Conservation (phyloP, 1,140 invertebrate species). For the Drosophila trapezifrons region DNA sequence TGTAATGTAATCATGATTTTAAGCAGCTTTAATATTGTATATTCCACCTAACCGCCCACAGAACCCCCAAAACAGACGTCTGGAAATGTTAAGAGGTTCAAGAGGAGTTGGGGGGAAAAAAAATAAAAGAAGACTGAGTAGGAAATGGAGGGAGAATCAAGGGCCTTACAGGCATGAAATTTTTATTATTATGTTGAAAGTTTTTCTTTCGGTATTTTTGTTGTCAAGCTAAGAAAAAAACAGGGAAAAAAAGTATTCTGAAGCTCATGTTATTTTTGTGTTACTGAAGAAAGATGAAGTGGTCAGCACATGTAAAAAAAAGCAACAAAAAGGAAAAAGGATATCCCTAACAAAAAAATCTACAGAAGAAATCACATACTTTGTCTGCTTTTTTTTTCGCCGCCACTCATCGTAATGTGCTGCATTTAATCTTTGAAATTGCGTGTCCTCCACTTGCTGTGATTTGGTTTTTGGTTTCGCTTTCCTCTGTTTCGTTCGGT, state of each 20-base stretch:
- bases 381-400: slow-evolving; percentile 1
- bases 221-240: slow-evolving; percentile 7
- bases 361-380: slow-evolving; percentile 25
- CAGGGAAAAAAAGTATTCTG: background rate
- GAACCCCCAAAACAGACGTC: slow-evolving; percentile 21
- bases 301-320: slow-evolving; percentile 44
- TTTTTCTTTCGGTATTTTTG: slow-evolving; percentile 46
- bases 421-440: slow-evolving; percentile 76
- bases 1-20: slow-evolving; percentile 73
- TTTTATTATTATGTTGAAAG: slow-evolving; percentile 77
- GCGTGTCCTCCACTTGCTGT: slow-evolving; percentile 55
- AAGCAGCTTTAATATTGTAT: slow-evolving; percentile 72
- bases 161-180: slow-evolving; percentile 64
- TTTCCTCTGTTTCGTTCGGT: slow-evolving; percentile 19
- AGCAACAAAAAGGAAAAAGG: background rate
- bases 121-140: background rate
- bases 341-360: slow-evolving; percentile 21
- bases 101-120: background rate
- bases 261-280: slow-evolving; percentile 53
- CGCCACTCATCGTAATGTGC: slow-evolving; percentile 65
- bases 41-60: slow-evolving; percentile 5
- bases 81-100: slow-evolving; percentile 36
- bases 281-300: slow-evolving; percentile 72
- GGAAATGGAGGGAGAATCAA: slow-evolving; percentile 10
- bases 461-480: slow-evolving; percentile 50